phyloP scores from a whole-genome alignment of 2,888 invertebrate species.

The Lacanobia oleracea region DNA sequence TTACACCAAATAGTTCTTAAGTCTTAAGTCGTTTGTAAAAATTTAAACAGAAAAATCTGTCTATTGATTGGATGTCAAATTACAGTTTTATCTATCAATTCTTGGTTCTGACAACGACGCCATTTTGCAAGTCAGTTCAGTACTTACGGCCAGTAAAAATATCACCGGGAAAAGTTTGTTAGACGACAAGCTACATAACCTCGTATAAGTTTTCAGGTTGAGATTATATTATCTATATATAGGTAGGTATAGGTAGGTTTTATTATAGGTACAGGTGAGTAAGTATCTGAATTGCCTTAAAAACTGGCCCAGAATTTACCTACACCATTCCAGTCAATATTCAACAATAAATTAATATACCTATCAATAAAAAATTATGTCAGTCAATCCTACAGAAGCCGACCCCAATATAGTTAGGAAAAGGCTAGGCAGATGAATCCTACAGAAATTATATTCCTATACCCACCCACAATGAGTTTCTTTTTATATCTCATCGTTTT shows the following conservation, averaged over 20 bases:
- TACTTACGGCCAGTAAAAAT: background rate
- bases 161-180: background rate
- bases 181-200: background rate
- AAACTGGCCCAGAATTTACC: background rate
- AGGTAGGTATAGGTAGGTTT: too few relatives aligned
- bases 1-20: too few relatives aligned
- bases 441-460: background rate
- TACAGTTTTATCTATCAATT: background rate
- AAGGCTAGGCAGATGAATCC: too few relatives aligned
- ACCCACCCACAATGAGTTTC: background rate
- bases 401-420: too few relatives aligned
- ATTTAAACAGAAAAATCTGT: background rate
- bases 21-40: too few relatives aligned
- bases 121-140: background rate
- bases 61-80: background rate
- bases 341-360: background rate
- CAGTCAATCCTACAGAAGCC: background rate
- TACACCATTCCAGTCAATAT: background rate
- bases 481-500: background rate
- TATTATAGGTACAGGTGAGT: too few relatives aligned
- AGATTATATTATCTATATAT: too few relatives aligned
- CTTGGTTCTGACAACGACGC: background rate
- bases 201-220: background rate
- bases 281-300: background rate
- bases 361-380: background rate